Evolutionary conservation across 2,797 vertebrate species (phyloP).

Genomic region (Neopelma chrysocephalum): DNA sequence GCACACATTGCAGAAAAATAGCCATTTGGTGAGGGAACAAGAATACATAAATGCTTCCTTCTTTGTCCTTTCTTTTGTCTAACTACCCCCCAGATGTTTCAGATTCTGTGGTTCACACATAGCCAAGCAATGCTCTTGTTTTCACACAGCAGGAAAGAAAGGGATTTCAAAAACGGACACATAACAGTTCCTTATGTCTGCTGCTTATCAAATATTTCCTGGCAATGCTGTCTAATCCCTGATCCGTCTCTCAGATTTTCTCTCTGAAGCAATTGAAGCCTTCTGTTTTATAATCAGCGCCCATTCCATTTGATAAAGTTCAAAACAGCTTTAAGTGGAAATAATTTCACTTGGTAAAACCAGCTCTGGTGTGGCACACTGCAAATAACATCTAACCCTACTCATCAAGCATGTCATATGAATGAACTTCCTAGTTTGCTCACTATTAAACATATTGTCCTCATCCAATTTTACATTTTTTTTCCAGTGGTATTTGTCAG

Average conservation of each 20-base stretch:
- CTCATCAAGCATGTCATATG: neutral
- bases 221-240: conserved; percentile 17
- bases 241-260: conserved; percentile 12
- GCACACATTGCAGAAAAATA: neutral
- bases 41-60: neutral
- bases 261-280: conserved; percentile 11
- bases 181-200: conserved; percentile 10
- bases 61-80: conserved; percentile 14
- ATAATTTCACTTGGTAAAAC: neutral
- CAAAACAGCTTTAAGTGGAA: neutral
- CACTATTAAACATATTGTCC: neutral
- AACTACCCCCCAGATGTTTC: conserved; percentile 16
- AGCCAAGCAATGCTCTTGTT: conserved; percentile 1
- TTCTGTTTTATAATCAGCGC: neutral
- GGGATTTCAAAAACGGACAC: conserved; percentile 13
- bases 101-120: conserved; percentile 18
- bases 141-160: conserved; percentile 29
- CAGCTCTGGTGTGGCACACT: neutral
- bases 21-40: neutral
- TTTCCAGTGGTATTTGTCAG: neutral
- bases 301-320: neutral
- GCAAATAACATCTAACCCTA: neutral
- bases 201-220: conserved; percentile 57
- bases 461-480: neutral
- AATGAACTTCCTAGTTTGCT: neutral